These are phyloP conservation scores for Lepidonotus clava DNA, from an alignment of 2,888 invertebrate species.

Conservation along the genomic window DNA sequence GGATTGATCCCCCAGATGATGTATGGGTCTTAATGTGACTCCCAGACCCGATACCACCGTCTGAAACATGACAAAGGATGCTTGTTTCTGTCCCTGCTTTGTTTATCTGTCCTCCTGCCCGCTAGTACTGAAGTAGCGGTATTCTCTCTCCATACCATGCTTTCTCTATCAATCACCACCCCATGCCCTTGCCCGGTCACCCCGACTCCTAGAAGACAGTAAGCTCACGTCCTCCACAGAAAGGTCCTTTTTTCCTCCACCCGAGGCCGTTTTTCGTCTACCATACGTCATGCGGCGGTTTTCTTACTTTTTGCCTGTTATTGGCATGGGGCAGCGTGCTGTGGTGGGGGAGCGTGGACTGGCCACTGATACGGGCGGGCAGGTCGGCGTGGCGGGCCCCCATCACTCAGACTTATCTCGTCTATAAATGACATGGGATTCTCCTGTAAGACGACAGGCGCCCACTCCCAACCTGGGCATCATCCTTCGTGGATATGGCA, in stretches of 20 bases:
- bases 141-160: neutral
- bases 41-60: neutral
- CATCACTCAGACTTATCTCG: slow-evolving; percentile 44
- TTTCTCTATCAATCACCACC: slow-evolving; percentile 5
- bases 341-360: neutral
- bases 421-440: slow-evolving; percentile 29
- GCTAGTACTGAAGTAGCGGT: neutral
- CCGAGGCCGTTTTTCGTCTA: neutral
- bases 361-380: neutral
- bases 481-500: neutral
- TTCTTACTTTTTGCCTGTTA: neutral
- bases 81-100: neutral
- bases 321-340: neutral
- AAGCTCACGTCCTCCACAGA: neutral
- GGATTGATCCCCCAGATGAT: slow-evolving; percentile 14
- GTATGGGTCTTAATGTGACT: slow-evolving; percentile 20
- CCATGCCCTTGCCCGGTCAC: neutral
- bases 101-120: neutral
- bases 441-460: slow-evolving; percentile 14
- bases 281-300: neutral
- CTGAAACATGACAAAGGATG: neutral
- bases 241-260: neutral
- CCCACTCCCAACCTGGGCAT: neutral
- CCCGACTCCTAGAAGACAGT: neutral
- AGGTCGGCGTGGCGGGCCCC: neutral